Evolutionary conservation across 2,113 vertebrate genomes (phyloP), one percentile per base, ranked within the genome.

Genomic region (Oreotrochilus melanogaster): DNA sequence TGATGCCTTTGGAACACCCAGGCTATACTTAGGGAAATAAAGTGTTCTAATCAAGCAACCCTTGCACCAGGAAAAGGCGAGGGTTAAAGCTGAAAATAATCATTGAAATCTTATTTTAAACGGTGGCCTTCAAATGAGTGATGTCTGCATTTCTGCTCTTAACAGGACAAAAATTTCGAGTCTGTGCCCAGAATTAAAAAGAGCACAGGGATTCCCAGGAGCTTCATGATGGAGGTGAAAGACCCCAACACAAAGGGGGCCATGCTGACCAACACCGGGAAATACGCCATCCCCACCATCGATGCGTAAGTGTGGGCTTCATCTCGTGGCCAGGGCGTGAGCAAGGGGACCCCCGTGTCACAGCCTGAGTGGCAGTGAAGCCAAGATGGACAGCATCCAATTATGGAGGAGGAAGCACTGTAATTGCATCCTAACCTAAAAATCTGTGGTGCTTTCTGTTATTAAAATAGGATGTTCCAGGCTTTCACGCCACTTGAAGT

Each of bases 181-280:
- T 98, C 98, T 53, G 98, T 98, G 72, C 98, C 98, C 89, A 98
- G 98, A 93, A 99, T 99, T 76, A 99, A 99, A 97, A 99, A 99
- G 95, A 99, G 99, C 96, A 99, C 99, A 21, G 99, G 99, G 39
- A 99, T 99, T 95, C 99, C 99, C 57, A 98, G 99, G 14, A 99
- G 99, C 97, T 99, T 99, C 93, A 99, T 99, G 99, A 98, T 99
- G 93, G 99, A 99, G 94, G 99, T 99, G 93, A 98, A 99, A 27
- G 99, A 99, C 91, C 99, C 99, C 51, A 99, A 97, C 81, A 99
- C 99, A 18, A 99, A 99, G 97, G 99, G 99, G 67, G 99, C 99
- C 92, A 99, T 99, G 99, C 97, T 99, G 83, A 99, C 99, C 56
- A 99, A 99, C 98, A 99, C 98, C 33, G 99, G 99, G 30, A 99